Evolutionary conservation across 2,888 invertebrate species (phyloP).

Genomic region (Nomada fucata): DNA sequence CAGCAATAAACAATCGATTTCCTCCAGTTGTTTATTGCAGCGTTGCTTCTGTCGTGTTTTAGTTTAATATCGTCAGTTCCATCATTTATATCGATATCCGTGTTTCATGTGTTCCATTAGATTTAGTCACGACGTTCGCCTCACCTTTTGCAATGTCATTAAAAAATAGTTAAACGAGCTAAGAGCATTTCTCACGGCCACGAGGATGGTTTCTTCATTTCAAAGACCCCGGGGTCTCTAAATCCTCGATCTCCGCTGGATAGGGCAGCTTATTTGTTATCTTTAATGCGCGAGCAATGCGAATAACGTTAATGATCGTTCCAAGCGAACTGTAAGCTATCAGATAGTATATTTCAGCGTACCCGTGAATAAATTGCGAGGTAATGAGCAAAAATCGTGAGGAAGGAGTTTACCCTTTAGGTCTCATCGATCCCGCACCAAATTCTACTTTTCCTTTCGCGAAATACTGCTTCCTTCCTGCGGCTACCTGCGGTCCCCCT

Average conservation of each 20-base stretch:
- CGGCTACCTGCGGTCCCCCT: too few relatives aligned
- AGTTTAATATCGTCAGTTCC: neutral
- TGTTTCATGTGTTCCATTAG: conserved; percentile 12
- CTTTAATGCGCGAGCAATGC: conserved; percentile 12
- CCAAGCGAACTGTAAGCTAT: neutral
- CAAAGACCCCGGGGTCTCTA: conserved; percentile 58
- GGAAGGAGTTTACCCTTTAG: neutral
- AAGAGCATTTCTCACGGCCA: conserved; percentile 52
- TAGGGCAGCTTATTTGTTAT: conserved; percentile 50
- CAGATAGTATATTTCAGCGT: conserved; percentile 6
- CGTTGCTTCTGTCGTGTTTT: neutral
- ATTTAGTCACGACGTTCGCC: conserved; percentile 54
- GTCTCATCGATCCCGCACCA: neutral
- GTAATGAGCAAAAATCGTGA: neutral
- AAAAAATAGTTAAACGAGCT: conserved; percentile 46
- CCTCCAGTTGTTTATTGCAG: too few relatives aligned
- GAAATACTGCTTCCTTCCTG: neutral
- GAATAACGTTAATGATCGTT: conserved; percentile 25
- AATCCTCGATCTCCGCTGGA: conserved; percentile 57
- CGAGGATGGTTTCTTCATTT: conserved; percentile 56
- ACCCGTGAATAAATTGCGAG: neutral
- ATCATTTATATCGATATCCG: conserved; percentile 16
- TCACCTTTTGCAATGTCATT: conserved; percentile 63
- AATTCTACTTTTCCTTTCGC: neutral
- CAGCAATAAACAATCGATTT: too few relatives aligned